Evolutionary conservation across 1,140 invertebrate species (phyloP).

Genomic region (Neomicropteryx cornuta): DNA sequence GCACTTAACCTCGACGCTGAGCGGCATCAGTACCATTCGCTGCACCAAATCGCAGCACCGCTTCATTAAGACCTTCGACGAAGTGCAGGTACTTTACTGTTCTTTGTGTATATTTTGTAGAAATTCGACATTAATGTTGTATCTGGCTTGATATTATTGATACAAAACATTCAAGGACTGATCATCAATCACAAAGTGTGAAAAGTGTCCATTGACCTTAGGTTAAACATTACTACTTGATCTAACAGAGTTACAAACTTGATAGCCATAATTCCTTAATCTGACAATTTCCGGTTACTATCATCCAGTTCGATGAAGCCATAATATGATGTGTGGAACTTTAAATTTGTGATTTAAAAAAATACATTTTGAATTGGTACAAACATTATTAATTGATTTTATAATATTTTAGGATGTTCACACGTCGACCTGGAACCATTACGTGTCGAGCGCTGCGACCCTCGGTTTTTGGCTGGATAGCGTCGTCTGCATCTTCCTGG

Average conservation of each 20-base stretch:
- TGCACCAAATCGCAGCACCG: conserved; percentile 53
- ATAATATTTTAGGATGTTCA: conserved; percentile 33
- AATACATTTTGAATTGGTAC: no score
- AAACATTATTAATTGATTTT: no score
- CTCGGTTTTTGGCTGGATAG: conserved; percentile 34
- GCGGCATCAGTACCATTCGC: conserved; percentile 71
- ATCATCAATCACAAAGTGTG: no score
- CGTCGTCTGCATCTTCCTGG: conserved; percentile 27
- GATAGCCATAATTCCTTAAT: no score
- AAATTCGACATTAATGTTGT: background rate
- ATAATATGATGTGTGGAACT: no score
- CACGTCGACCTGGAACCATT: conserved; percentile 30
- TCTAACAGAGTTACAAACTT: no score
- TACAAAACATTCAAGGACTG: no score
- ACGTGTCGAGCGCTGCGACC: conserved; percentile 23
- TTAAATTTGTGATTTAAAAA: no score
- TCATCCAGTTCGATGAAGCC: no score
- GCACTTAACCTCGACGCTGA: conserved; percentile 65
- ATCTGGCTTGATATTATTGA: conserved; percentile 3
- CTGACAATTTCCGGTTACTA: no score
- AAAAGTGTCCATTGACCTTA: no score
- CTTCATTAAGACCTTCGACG: conserved; percentile 61
- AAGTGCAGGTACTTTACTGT: conserved; percentile 27
- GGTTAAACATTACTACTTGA: no score
- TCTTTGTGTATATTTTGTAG: background rate